Conservation (phyloP, 2,797 vertebrate species). For the Eidolon dupreanum region DNA sequence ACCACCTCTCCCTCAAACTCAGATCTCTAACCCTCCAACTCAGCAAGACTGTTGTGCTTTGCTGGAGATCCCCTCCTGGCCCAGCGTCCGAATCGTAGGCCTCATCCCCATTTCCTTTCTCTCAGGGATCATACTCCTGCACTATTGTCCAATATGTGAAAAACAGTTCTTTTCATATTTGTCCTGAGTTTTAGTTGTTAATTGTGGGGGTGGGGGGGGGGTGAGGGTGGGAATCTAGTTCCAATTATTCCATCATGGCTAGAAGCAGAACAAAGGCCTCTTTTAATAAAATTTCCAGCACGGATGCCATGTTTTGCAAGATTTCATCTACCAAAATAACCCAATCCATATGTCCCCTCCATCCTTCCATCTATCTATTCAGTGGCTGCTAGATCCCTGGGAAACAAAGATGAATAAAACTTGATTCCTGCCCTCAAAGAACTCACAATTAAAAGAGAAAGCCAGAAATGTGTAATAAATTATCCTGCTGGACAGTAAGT, state of each 20-base stretch:
- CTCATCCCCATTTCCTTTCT: neutral
- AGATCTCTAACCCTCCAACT: neutral
- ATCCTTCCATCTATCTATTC: constrained; percentile 53
- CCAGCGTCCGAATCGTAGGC: neutral
- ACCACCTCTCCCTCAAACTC: neutral
- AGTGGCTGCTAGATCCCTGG: constrained; percentile 21
- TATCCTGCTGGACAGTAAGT: neutral
- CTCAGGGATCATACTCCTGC: neutral
- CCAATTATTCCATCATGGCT: constrained; percentile 39
- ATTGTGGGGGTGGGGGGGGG: neutral
- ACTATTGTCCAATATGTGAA: neutral
- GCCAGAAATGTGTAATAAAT: constrained; percentile 6
- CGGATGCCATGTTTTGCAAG: constrained; percentile 57
- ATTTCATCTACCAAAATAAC: constrained; percentile 64
- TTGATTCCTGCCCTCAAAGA: constrained; percentile 23
- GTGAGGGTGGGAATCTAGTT: constrained; percentile 1
- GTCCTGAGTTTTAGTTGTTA: constrained; percentile 38
- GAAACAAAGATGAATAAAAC: constrained; percentile 55
- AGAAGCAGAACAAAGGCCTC: constrained; percentile 44
- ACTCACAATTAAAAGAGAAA: constrained; percentile 49
- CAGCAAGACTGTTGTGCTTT: neutral
- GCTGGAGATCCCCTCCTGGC: neutral
- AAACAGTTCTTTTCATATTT: constrained; percentile 54
- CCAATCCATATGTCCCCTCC: constrained; percentile 59
- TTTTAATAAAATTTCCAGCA: constrained; percentile 68